phyloP scores from a whole-genome alignment of 2,113 vertebrate genomes.

The Tetraodon nigroviridis region DNA sequence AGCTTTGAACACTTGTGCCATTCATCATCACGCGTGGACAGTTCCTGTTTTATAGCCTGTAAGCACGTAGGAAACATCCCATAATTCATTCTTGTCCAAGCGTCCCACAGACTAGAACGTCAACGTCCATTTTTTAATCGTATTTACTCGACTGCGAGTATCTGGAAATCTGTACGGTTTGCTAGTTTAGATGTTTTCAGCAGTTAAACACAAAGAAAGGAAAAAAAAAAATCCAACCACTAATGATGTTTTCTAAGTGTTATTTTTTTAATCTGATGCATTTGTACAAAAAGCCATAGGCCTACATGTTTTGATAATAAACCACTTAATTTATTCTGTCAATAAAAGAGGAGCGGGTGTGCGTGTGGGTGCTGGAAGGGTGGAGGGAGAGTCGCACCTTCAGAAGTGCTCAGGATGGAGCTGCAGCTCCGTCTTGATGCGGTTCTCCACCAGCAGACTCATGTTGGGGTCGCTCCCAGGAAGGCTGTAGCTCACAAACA shows the following conservation, averaged over 20 bases:
- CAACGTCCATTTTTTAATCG: conserved; percentile 24
- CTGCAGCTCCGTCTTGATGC: conserved; percentile 93
- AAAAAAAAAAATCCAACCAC: conserved; percentile 47
- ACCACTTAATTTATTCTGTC: conserved; percentile 71
- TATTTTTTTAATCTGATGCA: conserved; percentile 73
- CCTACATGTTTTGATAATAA: conserved; percentile 77
- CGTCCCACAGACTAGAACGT: conserved; percentile 7
- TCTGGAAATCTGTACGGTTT: conserved; percentile 49
- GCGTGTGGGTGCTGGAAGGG: conserved; percentile 4
- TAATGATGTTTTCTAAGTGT: conserved; percentile 65
- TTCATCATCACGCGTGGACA: conserved; percentile 33
- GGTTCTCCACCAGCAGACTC: conserved; percentile 85
- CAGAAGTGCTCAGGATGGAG: conserved; percentile 89
- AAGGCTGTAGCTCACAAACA: conserved; percentile 93
- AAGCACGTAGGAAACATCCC: conserved; percentile 37
- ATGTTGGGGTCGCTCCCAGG: conserved; percentile 80
- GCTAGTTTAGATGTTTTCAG: conserved; percentile 58
- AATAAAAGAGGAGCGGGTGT: conserved; percentile 67
- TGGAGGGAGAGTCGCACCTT: neutral
- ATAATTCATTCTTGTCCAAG: conserved; percentile 19
- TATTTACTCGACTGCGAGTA: conserved; percentile 42
- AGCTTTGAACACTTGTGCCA: conserved; percentile 51
- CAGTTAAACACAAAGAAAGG: conserved; percentile 33
- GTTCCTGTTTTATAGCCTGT: conserved; percentile 37
- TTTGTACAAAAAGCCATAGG: conserved; percentile 77